phyloP scores from a whole-genome alignment of 2,888 invertebrate genomes.

The Gymnoscelis rufifasciata region DNA sequence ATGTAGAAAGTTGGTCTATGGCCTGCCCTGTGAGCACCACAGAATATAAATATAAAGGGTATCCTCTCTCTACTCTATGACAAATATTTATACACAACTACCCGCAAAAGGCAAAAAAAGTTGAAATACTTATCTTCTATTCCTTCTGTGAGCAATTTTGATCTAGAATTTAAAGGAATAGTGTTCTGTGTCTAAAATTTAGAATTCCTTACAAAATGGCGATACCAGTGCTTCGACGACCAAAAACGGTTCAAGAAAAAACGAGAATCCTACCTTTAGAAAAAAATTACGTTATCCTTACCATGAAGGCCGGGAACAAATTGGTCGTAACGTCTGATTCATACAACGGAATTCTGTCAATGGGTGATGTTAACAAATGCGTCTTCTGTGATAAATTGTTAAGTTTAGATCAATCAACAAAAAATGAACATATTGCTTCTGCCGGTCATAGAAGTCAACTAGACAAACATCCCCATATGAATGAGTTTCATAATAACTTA shows the following conservation, averaged over 20 bases:
- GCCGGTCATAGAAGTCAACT: constrained; percentile 38
- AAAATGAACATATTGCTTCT: constrained; percentile 45
- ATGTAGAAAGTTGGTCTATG: no score
- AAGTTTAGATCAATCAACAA: constrained; percentile 32
- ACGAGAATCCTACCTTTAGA: constrained; percentile 17
- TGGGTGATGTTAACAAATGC: constrained; percentile 44
- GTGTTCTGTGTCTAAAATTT: no score
- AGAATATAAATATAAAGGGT: no score
- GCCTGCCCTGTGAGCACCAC: no score
- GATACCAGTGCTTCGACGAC: constrained; percentile 44
- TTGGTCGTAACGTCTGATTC: constrained; percentile 53
- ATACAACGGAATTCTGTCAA: constrained; percentile 51
- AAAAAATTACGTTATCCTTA: constrained; percentile 45
- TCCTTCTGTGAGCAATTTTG: no score
- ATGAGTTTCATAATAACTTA: constrained; percentile 47
- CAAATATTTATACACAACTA: no score
- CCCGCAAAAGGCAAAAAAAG: no score
- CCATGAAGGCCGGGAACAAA: constrained; percentile 44
- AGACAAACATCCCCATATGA: constrained; percentile 42
- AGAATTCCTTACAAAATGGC: no score
- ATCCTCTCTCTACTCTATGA: no score
- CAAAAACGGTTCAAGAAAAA: constrained; percentile 29
- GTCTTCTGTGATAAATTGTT: constrained; percentile 47
- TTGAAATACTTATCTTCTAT: no score
- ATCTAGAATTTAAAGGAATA: no score